Base-by-base conservation (phyloP, 2,113 vertebrate genomes). In the Trichomycterus rosablanca region DNA sequence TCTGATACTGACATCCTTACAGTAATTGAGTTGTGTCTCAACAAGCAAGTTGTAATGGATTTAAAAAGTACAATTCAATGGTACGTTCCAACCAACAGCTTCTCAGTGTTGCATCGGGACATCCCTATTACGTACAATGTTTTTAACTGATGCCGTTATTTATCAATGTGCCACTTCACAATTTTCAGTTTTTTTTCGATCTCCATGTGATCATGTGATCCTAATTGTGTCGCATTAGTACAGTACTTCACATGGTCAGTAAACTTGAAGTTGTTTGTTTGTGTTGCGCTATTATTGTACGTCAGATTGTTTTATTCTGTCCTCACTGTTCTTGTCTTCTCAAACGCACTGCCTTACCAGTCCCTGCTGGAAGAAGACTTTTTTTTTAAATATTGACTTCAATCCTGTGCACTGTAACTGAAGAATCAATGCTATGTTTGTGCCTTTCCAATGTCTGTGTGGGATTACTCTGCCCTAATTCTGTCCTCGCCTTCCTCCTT, bases 101-200 rank as follows among this genome's bases (percentile, higher is more conserved):
- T n/a, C n/a, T 56, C 26, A 30, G 26, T 30, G n/a, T n/a, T n/a
- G n/a, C 61, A 68, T 69, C 28, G 23, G 14, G 30, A 19, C 22
- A 26, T 49, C 59, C 71, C 68, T 49, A 23, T 46, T 51, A 24
- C 30, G 18, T 40, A 26, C 52, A 48, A 14, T 30, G 7, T 30
- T 48, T 35, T 63, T 35, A 44, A 30, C 42, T 19, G 50, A 77
- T 77, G 68, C 73, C 71, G 57, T 78, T 60, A n/a, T 7, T 70
- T 73, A 66, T 52, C 50, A 24, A 5, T 8, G 23, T 24, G 28
- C 3, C 15, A 26, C 49, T 22, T 9, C n/a, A 16, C 30, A 2
- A 14, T 51, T n/a, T 39, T 53, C 5, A 12, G 10, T 35, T 20
- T 54, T 4, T 32, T 7, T 8, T 20, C 9, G 16, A 1, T 45